phyloP scores from a whole-genome alignment of 2,113 vertebrate genomes.

The Ochotona princeps region DNA sequence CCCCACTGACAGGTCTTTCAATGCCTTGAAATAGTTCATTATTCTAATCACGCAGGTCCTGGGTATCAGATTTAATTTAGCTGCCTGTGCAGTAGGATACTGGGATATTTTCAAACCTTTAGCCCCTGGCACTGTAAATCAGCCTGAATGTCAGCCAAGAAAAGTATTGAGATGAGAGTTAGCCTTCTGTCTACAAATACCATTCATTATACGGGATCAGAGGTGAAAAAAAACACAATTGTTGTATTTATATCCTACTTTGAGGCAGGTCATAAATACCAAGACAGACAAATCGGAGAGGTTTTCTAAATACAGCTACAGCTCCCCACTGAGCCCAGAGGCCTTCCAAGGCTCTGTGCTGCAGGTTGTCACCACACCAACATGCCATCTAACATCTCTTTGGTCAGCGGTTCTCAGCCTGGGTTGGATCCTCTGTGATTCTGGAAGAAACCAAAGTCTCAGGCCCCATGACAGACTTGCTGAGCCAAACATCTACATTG shows the following conservation, averaged over 20 bases:
- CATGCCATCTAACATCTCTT: background rate
- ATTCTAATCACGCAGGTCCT: slow-evolving; percentile 43
- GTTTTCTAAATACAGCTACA: background rate
- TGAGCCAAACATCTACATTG: background rate
- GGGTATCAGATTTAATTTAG: slow-evolving; percentile 60
- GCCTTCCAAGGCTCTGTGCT: background rate
- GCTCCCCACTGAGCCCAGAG: fast-evolving
- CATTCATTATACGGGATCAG: slow-evolving; percentile 15
- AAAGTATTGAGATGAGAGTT: slow-evolving; percentile 39
- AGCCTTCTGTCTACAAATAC: slow-evolving; percentile 32
- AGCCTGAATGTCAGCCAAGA: slow-evolving; percentile 59
- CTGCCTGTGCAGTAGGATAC: slow-evolving; percentile 17
- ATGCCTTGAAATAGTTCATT: background rate
- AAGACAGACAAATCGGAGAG: background rate
- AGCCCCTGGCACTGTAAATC: slow-evolving; percentile 26
- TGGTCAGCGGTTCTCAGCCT: background rate
- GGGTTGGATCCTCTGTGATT: background rate
- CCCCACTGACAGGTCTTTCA: background rate
- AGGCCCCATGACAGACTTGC: background rate
- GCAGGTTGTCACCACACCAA: background rate
- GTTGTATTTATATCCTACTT: background rate
- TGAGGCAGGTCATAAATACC: background rate
- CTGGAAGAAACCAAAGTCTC: slow-evolving; percentile 3
- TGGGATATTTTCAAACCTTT: slow-evolving; percentile 58
- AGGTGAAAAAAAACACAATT: background rate